Conservation (phyloP, 2,888 invertebrate genomes). For the Caenorhabditis macrosperma region DNA sequence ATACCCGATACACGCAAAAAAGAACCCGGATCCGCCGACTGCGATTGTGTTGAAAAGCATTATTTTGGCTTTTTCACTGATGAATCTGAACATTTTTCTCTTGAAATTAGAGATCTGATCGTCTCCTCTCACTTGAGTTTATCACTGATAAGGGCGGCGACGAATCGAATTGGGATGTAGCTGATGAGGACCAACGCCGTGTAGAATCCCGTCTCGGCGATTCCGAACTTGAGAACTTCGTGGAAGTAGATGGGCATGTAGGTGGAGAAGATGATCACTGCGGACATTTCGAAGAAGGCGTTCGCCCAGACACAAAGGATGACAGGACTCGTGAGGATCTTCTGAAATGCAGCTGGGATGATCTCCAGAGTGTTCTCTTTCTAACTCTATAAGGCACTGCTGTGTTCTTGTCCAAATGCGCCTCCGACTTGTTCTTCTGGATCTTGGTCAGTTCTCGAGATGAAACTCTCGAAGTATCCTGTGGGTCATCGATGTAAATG, state of each 20-base stretch:
- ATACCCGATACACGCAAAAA: slow-evolving; percentile 49
- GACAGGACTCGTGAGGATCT: slow-evolving; percentile 61
- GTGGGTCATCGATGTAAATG: slow-evolving; percentile 68
- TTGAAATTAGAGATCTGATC: neutral
- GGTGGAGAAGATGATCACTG: slow-evolving; percentile 65
- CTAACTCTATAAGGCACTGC: slow-evolving; percentile 66
- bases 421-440: slow-evolving; percentile 65
- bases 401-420: slow-evolving; percentile 64
- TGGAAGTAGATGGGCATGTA: slow-evolving; percentile 73
- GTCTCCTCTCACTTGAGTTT: slow-evolving; percentile 53
- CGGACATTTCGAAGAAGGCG: slow-evolving; percentile 73
- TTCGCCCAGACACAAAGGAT: slow-evolving; percentile 71
- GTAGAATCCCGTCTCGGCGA: slow-evolving; percentile 60
- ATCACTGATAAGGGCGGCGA: slow-evolving; percentile 67
- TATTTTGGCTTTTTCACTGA: slow-evolving; percentile 50
- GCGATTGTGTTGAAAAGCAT: slow-evolving; percentile 56
- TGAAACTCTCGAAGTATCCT: slow-evolving; percentile 57
- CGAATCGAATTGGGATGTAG: slow-evolving; percentile 69
- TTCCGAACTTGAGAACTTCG: slow-evolving; percentile 61
- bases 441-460: slow-evolving; percentile 65
- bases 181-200: slow-evolving; percentile 34
- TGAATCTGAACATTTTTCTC: slow-evolving; percentile 52
- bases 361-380: neutral
- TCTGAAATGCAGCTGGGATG: slow-evolving; percentile 43
- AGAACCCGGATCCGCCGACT: slow-evolving; percentile 48